Base-by-base conservation (phyloP, 2,113 vertebrate species). In the Catharus minimus region DNA sequence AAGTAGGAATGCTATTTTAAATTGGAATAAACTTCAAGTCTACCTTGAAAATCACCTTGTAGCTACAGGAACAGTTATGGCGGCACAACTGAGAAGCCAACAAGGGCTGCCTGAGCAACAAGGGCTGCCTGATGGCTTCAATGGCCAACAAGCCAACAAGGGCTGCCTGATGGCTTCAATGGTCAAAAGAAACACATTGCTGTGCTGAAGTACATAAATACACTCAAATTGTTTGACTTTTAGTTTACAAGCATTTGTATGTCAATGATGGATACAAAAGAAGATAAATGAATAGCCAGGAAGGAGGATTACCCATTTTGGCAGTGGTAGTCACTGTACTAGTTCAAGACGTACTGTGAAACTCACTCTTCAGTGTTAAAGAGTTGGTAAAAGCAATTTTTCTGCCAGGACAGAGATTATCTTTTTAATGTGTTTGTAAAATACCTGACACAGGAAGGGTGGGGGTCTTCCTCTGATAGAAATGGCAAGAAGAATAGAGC, bases 361-460 rank as follows among this genome's bases (percentile, higher is more conserved):
- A 78, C 36, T 47, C 2, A 4, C 11, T 22, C n/a, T 55, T 44
- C 21, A 15, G 6, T 58, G 56, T 30, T n/a, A 77, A 32, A 82
- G 24, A 44, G 11, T 8, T 1, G 0, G 32, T 46, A 67, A 84
- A 84, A 33, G n/a, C 28, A 57, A 72, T 57, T 46, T 64, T 92
- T 89, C 58, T 85, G 9, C 30, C 33, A 57, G 78, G 30, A 43
- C 41, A 74, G 27, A 27, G 64, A 82, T 86, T 61, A 72, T 55
- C 41, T 94, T 88, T 84, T 38, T 32, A 65, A 65, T 7, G 14
- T 9, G 5, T 85, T 67, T 82, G 69, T 81, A 55, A 92, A 57
- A 67, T 53, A 89, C 61, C 71, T 91, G 82, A 43, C 68, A 71
- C 19, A 64, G 90, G 88, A 94, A 90, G 83, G 86, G 77, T 81